Conservation (phyloP, 2,797 vertebrate species). For the Carcharodon carcharias region DNA sequence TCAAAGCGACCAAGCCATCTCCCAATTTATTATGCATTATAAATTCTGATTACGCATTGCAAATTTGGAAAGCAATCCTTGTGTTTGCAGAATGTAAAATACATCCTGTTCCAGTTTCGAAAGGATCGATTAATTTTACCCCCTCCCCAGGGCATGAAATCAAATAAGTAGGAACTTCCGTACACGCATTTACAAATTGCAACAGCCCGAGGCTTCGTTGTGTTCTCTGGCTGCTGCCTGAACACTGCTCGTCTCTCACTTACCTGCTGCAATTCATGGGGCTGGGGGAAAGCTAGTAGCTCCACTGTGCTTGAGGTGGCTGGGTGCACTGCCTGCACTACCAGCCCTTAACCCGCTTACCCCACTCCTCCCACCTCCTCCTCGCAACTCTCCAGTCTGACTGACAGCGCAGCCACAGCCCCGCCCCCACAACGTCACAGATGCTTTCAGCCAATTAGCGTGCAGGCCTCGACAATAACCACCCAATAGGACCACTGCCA, state of each 20-base stretch:
- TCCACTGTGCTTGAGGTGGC: not conserved
- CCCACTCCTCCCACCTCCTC: not conserved
- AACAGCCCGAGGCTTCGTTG: not conserved
- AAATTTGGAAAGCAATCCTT: not conserved
- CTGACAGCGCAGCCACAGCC: not conserved
- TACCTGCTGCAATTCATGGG: slow-evolving; percentile 20
- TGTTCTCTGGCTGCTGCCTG: too few relatives aligned
- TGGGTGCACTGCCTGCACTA: not conserved
- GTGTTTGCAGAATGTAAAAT: not conserved
- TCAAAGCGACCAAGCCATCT: not conserved
- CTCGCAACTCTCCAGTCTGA: not conserved
- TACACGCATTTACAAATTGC: not conserved
- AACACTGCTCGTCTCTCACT: not conserved
- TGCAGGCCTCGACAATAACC: not conserved
- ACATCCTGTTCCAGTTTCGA: not conserved
- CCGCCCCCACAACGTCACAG: not conserved
- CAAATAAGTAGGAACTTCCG: not conserved
- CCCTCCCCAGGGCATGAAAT: not conserved
- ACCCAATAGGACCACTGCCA: not conserved
- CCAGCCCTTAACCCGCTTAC: not conserved
- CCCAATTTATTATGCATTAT: not conserved
- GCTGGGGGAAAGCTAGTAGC: not conserved
- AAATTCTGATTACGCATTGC: not conserved
- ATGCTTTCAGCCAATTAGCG: not conserved
- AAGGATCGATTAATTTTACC: not conserved